Percentiles rank a stretch among this genome's conserved stretches.
phyloP scores from a whole-genome alignment of 1,140 invertebrate genomes.

The Anoplolepis gracilipes region DNA sequence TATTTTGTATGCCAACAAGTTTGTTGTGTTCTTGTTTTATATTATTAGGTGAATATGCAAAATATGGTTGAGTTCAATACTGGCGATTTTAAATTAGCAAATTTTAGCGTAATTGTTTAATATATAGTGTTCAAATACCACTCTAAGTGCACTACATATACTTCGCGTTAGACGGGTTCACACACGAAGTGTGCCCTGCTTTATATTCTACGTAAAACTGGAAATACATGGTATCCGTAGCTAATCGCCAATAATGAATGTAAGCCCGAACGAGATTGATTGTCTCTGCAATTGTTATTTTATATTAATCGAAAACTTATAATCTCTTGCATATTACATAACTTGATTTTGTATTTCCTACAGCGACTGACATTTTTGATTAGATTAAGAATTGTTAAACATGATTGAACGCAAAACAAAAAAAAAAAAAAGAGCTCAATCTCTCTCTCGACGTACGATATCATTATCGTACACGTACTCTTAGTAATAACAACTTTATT shows the following conservation, averaged over 20 bases:
- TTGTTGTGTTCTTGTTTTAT: constrained; percentile 86
- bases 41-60: constrained; percentile 83
- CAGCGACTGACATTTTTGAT: constrained; percentile 56
- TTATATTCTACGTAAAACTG: constrained; percentile 4
- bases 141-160: constrained; percentile 50
- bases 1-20: constrained; percentile 84
- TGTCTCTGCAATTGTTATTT: constrained; percentile 64
- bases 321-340: constrained; percentile 53
- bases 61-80: constrained; percentile 75
- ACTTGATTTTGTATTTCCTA: constrained; percentile 48
- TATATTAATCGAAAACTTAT: constrained; percentile 63
- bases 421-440: constrained; percentile 47
- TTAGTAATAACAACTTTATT: constrained; percentile 58
- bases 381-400: constrained; percentile 50
- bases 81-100: constrained; percentile 74
- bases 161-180: constrained; percentile 49
- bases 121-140: constrained; percentile 41
- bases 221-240: constrained; percentile 39
- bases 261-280: constrained; percentile 63
- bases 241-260: constrained; percentile 76
- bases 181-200: constrained; percentile 14
- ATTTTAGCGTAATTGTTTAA: constrained; percentile 67
- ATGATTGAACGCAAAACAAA: constrained; percentile 27
- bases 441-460: constrained; percentile 30
- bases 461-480: constrained; percentile 50